phyloP scores from a whole-genome alignment of 2,888 invertebrate species.

The Keiferia lycopersicella region DNA sequence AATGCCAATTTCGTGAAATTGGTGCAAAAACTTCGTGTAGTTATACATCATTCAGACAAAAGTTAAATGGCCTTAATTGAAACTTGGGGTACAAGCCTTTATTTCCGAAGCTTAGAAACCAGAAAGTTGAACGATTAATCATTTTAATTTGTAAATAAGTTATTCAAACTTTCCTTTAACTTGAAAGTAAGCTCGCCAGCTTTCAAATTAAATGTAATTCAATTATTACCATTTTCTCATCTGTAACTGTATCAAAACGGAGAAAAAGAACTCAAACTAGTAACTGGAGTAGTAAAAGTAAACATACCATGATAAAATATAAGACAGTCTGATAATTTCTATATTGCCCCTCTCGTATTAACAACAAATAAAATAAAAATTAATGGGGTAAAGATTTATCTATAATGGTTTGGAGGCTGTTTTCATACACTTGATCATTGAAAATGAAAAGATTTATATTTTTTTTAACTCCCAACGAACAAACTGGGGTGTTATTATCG shows the following conservation, averaged over 20 bases:
- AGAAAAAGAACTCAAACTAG: too few species aligned
- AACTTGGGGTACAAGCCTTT: background rate
- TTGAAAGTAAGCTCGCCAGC: constrained; percentile 5
- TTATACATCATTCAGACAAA: background rate
- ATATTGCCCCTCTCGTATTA: too few species aligned
- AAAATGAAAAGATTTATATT: too few species aligned
- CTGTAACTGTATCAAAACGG: background rate
- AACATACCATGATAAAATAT: too few species aligned
- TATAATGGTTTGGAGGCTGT: too few species aligned
- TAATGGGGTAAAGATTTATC: too few species aligned
- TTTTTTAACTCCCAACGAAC: too few species aligned
- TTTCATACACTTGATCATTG: too few species aligned
- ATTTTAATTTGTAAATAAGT: constrained; percentile 22
- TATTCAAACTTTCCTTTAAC: constrained; percentile 5
- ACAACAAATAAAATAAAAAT: too few species aligned
- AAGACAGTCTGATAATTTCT: too few species aligned
- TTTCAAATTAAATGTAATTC: background rate
- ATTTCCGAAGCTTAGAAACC: constrained; percentile 10
- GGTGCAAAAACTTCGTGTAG: background rate
- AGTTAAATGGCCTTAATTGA: background rate
- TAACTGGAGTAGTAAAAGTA: too few species aligned
- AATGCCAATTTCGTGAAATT: background rate
- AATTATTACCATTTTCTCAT: background rate
- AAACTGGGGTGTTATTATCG: too few species aligned
- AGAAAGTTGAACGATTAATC: constrained; percentile 11